phyloP scores from a whole-genome alignment of 2,888 invertebrate genomes.

The Iphiclides podalirius region DNA sequence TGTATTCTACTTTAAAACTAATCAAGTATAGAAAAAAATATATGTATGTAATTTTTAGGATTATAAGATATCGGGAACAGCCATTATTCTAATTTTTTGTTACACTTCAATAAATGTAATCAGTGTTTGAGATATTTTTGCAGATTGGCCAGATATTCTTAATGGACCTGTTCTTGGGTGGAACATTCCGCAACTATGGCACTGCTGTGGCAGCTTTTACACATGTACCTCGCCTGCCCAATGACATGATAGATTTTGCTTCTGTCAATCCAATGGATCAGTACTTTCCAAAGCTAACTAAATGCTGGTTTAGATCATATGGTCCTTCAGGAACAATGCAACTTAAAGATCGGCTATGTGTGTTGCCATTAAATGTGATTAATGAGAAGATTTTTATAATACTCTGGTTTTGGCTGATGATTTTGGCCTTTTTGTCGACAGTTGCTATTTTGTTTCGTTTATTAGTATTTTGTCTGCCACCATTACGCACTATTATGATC shows the following conservation, averaged over 20 bases:
- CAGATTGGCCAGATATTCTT: conserved; percentile 85
- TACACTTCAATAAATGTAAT: too few relatives aligned
- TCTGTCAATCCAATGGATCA: conserved; percentile 84
- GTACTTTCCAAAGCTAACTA: conserved; percentile 85
- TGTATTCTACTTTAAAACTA: too few relatives aligned
- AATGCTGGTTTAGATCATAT: conserved; percentile 80
- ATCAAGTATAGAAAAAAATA: too few relatives aligned
- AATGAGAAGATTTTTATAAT: conserved; percentile 89
- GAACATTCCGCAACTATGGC: conserved; percentile 82
- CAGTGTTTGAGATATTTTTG: too few relatives aligned
- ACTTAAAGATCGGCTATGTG: conserved; percentile 82
- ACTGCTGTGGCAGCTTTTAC: conserved; percentile 72
- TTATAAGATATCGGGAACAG: too few relatives aligned
- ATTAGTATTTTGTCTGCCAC: conserved; percentile 75
- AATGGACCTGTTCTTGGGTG: conserved; percentile 82
- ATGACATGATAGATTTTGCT: conserved; percentile 48
- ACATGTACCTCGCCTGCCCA: conserved; percentile 52
- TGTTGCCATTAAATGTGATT: conserved; percentile 88
- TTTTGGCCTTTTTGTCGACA: conserved; percentile 81
- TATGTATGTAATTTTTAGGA: too few relatives aligned
- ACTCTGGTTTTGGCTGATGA: conserved; percentile 87
- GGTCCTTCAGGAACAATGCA: conserved; percentile 82
- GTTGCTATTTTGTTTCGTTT: conserved; percentile 84
- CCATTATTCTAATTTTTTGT: too few relatives aligned
- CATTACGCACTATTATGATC: conserved; percentile 81